phyloP scores from a whole-genome alignment of 2,888 invertebrate species.

The Mythimna ferrago region DNA sequence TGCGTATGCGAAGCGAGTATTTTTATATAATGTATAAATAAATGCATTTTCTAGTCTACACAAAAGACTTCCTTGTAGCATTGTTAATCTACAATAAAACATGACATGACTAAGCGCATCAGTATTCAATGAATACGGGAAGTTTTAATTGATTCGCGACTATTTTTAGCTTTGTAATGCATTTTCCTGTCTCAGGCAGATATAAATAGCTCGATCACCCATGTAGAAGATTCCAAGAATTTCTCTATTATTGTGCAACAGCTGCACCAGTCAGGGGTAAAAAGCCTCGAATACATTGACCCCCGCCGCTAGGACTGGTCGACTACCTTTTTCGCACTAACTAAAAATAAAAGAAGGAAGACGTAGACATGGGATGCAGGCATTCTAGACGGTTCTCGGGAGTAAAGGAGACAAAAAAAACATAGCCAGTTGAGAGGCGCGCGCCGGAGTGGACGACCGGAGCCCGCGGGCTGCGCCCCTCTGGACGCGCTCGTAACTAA shows the following conservation, averaged over 20 bases:
- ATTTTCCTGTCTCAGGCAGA: slow-evolving; percentile 57
- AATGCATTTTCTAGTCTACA: slow-evolving; percentile 17
- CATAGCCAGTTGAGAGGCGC: slow-evolving; percentile 83
- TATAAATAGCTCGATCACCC: slow-evolving; percentile 74
- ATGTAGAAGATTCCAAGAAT: slow-evolving; percentile 81
- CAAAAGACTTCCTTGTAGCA: slow-evolving; percentile 44
- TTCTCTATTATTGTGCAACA: slow-evolving; percentile 88
- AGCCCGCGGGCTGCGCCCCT: slow-evolving; percentile 51
- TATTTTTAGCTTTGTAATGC: slow-evolving; percentile 58
- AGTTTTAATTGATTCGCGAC: slow-evolving; percentile 57
- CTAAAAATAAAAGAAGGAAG: slow-evolving; percentile 88
- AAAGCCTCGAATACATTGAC: slow-evolving; percentile 86
- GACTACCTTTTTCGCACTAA: slow-evolving; percentile 85
- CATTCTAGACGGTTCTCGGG: slow-evolving; percentile 81
- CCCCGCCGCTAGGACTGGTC: slow-evolving; percentile 79
- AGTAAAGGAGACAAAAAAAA: slow-evolving; percentile 80
- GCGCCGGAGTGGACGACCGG: slow-evolving; percentile 76
- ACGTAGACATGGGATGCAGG: slow-evolving; percentile 80
- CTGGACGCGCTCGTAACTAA: slow-evolving; percentile 75
- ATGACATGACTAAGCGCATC: slow-evolving; percentile 51
- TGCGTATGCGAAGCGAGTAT: slow-evolving; percentile 1
- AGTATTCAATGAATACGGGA: slow-evolving; percentile 55
- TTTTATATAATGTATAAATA: not conserved
- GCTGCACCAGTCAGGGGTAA: slow-evolving; percentile 84
- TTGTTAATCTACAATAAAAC: slow-evolving; percentile 39